A percentile compares a stretch with the other conserved stretches of the same genome.
phyloP scores from a whole-genome alignment of 2,888 invertebrate genomes.

The Drosophila diplacantha region DNA sequence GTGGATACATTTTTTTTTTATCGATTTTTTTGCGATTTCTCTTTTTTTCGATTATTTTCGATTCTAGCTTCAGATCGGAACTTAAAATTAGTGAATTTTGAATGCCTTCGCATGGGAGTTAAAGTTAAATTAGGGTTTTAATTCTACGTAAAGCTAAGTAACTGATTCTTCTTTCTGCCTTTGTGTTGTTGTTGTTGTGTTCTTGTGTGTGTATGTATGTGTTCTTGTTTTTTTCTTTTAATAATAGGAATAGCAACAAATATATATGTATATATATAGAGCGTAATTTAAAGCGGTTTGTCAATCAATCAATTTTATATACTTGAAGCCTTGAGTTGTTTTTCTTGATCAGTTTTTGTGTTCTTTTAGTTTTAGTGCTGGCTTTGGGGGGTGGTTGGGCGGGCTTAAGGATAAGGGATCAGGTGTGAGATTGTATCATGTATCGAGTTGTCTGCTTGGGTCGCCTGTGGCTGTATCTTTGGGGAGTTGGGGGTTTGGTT shows the following conservation, averaged over 20 bases:
- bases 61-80: slow-evolving; percentile 30
- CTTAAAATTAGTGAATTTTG: slow-evolving; percentile 63
- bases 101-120: slow-evolving; percentile 30
- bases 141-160: slow-evolving; percentile 31
- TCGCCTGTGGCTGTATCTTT: slow-evolving; percentile 15
- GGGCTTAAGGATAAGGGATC: slow-evolving; percentile 1
- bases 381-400: not conserved
- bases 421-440: slow-evolving; percentile 35
- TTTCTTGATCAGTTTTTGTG: slow-evolving; percentile 18
- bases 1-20: slow-evolving; percentile 18
- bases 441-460: slow-evolving; percentile 36
- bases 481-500: slow-evolving; percentile 1
- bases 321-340: slow-evolving; percentile 44
- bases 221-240: slow-evolving; percentile 18
- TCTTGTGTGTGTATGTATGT: slow-evolving; percentile 21
- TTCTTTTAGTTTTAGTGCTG: slow-evolving; percentile 30
- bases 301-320: slow-evolving; percentile 40
- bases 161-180: slow-evolving; percentile 23
- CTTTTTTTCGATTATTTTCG: slow-evolving; percentile 8
- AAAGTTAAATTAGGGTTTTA: slow-evolving; percentile 49
- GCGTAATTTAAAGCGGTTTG: slow-evolving; percentile 53
- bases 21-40: slow-evolving; percentile 7
- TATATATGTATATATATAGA: slow-evolving; percentile 35
- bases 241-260: slow-evolving; percentile 41
- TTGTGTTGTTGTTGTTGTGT: slow-evolving; percentile 19